Percentiles rank a stretch among this genome's conserved stretches.
These are phyloP conservation scores for Acronicta alni DNA, from an alignment of 2,888 invertebrate species.

Conservation along the genomic window DNA sequence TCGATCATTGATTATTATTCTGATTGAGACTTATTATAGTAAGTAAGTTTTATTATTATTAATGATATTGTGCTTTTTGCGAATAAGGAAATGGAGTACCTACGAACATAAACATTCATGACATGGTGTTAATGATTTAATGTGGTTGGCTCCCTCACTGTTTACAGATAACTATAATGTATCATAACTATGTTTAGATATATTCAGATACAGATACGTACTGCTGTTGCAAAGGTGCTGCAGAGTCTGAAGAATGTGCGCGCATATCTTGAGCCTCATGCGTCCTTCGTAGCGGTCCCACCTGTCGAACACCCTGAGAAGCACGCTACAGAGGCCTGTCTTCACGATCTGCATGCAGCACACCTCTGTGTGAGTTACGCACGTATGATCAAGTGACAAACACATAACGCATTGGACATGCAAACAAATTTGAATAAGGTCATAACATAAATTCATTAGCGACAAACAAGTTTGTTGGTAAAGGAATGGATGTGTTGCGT, in stretches of 20 bases:
- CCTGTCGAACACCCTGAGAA: slow-evolving; percentile 90
- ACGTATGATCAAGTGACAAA: slow-evolving; percentile 76
- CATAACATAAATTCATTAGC: slow-evolving; percentile 56
- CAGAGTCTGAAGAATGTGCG: slow-evolving; percentile 89
- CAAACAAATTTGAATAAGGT: slow-evolving; percentile 58
- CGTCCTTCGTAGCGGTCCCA: slow-evolving; percentile 91
- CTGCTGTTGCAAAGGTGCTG: slow-evolving; percentile 90
- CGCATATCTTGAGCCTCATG: slow-evolving; percentile 90
- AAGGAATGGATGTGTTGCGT: slow-evolving; percentile 37
- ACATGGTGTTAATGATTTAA: not conserved
- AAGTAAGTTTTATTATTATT: not conserved
- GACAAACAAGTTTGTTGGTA: slow-evolving; percentile 34
- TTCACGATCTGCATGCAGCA: slow-evolving; percentile 91
- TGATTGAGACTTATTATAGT: not conserved
- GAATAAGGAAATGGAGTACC: not conserved
- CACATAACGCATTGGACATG: slow-evolving; percentile 66
- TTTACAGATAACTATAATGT: not conserved
- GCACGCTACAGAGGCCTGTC: slow-evolving; percentile 88
- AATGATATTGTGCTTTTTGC: not conserved
- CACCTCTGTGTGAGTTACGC: slow-evolving; percentile 88
- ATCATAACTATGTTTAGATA: not conserved
- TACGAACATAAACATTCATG: not conserved
- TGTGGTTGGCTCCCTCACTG: not conserved
- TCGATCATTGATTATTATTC: slow-evolving; percentile 8
- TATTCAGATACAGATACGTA: slow-evolving; percentile 75